A percentile compares a stretch with the other conserved stretches of the same genome.
Evolutionary conservation across 2,797 vertebrate species (phyloP).

Genomic region (Danio albolineatus): DNA sequence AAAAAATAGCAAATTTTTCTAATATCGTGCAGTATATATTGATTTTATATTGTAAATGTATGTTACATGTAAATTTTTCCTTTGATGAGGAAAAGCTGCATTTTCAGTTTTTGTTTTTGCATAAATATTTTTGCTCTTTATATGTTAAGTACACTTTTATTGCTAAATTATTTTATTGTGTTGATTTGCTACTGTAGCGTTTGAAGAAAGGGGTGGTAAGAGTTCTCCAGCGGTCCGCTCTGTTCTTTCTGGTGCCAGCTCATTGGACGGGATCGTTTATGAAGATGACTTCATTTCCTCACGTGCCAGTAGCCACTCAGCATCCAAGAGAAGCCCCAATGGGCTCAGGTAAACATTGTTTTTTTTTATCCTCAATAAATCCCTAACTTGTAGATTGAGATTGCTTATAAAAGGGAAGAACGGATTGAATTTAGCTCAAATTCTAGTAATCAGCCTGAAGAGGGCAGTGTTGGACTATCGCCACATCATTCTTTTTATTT

Average conservation of each 20-base stretch:
- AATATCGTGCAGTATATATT: too few species aligned
- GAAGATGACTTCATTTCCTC: conserved; percentile 92
- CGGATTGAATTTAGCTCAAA: not conserved
- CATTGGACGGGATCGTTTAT: conserved; percentile 77
- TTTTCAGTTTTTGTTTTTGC: too few species aligned
- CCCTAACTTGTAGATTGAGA: too few species aligned
- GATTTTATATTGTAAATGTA: too few species aligned
- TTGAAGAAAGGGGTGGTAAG: conserved; percentile 76
- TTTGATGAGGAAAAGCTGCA: too few species aligned
- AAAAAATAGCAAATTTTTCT: too few species aligned
- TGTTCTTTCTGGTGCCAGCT: conserved; percentile 65
- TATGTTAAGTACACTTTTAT: too few species aligned
- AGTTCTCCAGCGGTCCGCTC: conserved; percentile 71
- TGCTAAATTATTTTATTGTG: not conserved
- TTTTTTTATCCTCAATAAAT: not conserved
- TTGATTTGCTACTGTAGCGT: conserved; percentile 66
- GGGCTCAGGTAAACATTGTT: conserved; percentile 80
- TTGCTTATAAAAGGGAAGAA: not conserved
- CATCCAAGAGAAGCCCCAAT: conserved; percentile 73
- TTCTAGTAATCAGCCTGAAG: conserved; percentile 1
- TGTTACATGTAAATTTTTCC: too few species aligned
- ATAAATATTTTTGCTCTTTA: too few species aligned
- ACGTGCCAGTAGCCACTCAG: conserved; percentile 77
- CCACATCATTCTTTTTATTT: not conserved
- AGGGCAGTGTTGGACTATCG: conserved; percentile 32